phyloP scores from a whole-genome alignment of 1,140 invertebrate species.

The Plectrocnemia conspersa region DNA sequence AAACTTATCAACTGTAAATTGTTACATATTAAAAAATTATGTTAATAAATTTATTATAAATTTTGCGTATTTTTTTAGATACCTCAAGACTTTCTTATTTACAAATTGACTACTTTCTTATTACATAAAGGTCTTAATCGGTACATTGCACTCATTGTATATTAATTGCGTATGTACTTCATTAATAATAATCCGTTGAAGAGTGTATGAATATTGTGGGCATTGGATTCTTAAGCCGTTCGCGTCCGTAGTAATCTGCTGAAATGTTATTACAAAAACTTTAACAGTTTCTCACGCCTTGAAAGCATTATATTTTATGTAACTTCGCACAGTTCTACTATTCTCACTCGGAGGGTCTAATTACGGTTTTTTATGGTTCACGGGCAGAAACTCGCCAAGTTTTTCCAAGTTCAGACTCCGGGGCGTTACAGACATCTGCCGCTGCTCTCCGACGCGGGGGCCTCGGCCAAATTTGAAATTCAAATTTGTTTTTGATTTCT shows the following conservation, averaged over 20 bases:
- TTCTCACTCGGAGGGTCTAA: constrained; percentile 32
- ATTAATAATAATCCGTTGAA: too few species aligned
- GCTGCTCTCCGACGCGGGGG: not conserved
- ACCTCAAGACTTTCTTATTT: too few species aligned
- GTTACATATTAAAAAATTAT: too few species aligned
- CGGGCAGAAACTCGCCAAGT: constrained; percentile 22
- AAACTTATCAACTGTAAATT: too few species aligned
- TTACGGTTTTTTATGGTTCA: constrained; percentile 31
- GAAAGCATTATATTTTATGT: constrained; percentile 30
- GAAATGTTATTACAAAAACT: constrained; percentile 33
- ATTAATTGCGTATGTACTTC: too few species aligned
- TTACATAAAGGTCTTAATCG: too few species aligned
- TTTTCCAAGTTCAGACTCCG: constrained; percentile 16
- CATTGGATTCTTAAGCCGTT: too few species aligned
- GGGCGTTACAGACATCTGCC: constrained; percentile 27
- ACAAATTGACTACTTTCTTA: too few species aligned
- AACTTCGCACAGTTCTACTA: constrained; percentile 24
- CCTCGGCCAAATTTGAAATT: constrained; percentile 10
- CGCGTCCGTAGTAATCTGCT: constrained; percentile 30
- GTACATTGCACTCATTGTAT: too few species aligned
- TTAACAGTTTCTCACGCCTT: constrained; percentile 25
- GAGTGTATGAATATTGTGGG: too few species aligned
- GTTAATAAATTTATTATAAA: too few species aligned
- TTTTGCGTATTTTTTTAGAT: too few species aligned
- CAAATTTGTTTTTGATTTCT: constrained; percentile 30